These are phyloP conservation scores for Helarctos malayanus DNA, from an alignment of 2,797 vertebrate species.

Conservation along the genomic window DNA sequence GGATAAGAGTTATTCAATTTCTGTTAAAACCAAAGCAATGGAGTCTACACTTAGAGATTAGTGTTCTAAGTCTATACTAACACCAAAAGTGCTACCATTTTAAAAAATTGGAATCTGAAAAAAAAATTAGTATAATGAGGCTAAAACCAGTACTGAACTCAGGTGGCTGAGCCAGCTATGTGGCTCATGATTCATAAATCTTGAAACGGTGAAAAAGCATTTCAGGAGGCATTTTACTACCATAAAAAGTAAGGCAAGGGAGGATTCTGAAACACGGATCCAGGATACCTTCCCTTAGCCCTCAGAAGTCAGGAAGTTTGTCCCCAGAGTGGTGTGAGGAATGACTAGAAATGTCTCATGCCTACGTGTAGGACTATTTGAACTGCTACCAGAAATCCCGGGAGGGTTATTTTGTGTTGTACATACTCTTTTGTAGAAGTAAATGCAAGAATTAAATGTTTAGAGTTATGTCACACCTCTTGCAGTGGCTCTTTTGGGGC, in stretches of 20 bases:
- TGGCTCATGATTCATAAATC: background rate
- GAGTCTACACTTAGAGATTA: background rate
- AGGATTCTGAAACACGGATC: background rate
- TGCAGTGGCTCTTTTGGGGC: background rate
- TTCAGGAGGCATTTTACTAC: background rate
- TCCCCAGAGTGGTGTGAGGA: background rate
- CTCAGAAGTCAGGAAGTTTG: background rate
- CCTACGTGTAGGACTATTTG: background rate
- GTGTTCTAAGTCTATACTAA: background rate
- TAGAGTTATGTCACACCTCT: background rate
- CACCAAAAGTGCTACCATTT: background rate
- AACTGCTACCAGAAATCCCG: background rate
- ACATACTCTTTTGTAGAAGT: background rate
- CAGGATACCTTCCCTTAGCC: background rate
- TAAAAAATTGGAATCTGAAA: background rate
- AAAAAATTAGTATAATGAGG: background rate
- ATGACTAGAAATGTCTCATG: background rate
- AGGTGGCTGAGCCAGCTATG: background rate
- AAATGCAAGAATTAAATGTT: background rate
- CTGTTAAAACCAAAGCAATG: background rate
- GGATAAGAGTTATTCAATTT: background rate
- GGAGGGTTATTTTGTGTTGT: slow-evolving; percentile 3
- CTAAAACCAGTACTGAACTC: background rate
- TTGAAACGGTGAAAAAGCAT: background rate
- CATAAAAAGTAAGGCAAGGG: background rate